Conservation (phyloP, 2,888 invertebrate species). For the Drosophila kanekoi region DNA sequence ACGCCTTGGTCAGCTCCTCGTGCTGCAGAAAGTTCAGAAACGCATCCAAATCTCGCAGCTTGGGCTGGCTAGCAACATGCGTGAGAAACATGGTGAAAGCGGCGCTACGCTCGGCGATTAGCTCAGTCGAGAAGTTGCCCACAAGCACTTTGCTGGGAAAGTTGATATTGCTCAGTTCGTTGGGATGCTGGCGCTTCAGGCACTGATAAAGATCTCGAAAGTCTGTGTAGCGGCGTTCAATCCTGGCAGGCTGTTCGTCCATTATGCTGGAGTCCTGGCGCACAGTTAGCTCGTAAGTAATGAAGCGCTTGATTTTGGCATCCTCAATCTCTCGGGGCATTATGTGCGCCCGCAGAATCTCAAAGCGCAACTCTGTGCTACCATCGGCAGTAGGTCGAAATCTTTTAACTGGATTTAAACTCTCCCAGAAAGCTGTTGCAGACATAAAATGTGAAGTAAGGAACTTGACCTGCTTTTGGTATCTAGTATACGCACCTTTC, state of each 20-base stretch:
- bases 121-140: conserved; percentile 89
- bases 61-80: conserved; percentile 86
- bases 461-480: neutral
- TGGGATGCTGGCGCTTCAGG: conserved; percentile 87
- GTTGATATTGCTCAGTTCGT: conserved; percentile 86
- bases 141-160: conserved; percentile 90
- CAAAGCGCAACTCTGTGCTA: conserved; percentile 85
- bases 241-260: conserved; percentile 88
- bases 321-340: conserved; percentile 87
- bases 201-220: conserved; percentile 88
- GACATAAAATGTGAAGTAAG: neutral
- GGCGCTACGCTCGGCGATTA: conserved; percentile 88
- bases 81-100: conserved; percentile 88
- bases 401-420: conserved; percentile 51
- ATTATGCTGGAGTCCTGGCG: conserved; percentile 86
- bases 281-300: conserved; percentile 89
- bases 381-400: conserved; percentile 77
- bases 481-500: conserved; percentile 63
- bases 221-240: conserved; percentile 90
- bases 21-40: conserved; percentile 89
- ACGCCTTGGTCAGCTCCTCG: conserved; percentile 88
- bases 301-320: conserved; percentile 87
- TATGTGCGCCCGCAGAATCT: conserved; percentile 89
- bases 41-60: conserved; percentile 87
- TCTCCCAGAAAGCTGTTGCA: conserved; percentile 82